Evolutionary conservation across 2,888 invertebrate species (phyloP).

Genomic region (Blastobasis adustella): DNA sequence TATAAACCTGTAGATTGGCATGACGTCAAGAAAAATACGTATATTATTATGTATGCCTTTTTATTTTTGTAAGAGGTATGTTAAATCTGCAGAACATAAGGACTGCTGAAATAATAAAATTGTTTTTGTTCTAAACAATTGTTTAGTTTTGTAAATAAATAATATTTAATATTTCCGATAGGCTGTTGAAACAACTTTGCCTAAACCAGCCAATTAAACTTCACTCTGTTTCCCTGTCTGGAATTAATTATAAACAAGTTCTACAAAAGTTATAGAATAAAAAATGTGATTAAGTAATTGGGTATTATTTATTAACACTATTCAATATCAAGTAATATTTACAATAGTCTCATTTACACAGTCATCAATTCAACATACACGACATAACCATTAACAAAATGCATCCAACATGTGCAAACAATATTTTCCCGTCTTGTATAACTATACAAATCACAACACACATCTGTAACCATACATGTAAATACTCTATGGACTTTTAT

Average conservation of each 20-base stretch:
- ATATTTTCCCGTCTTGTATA: constrained; percentile 28
- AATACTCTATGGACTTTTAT: constrained; percentile 14
- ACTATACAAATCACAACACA: constrained; percentile 10
- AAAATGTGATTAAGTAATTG: constrained; percentile 38
- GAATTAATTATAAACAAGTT: constrained; percentile 7
- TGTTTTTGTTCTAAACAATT: too few relatives aligned
- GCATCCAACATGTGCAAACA: constrained; percentile 46
- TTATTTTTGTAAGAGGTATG: too few relatives aligned
- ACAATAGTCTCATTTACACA: constrained; percentile 45
- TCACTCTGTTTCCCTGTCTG: too few relatives aligned
- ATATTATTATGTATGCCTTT: too few relatives aligned
- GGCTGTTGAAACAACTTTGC: too few relatives aligned
- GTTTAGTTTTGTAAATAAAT: too few relatives aligned
- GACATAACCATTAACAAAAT: constrained; percentile 46
- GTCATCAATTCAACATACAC: constrained; percentile 16
- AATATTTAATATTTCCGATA: too few relatives aligned
- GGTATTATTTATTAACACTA: constrained; percentile 60
- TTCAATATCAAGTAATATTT: constrained; percentile 60
- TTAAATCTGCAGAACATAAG: too few relatives aligned
- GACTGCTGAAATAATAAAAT: too few relatives aligned
- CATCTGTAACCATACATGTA: constrained; percentile 20
- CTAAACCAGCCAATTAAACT: too few relatives aligned
- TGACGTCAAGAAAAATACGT: too few relatives aligned
- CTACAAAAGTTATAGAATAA: constrained; percentile 26
- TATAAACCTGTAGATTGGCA: too few relatives aligned